Conservation (phyloP, 2,888 invertebrate genomes). For the Cheilosia impressa region DNA sequence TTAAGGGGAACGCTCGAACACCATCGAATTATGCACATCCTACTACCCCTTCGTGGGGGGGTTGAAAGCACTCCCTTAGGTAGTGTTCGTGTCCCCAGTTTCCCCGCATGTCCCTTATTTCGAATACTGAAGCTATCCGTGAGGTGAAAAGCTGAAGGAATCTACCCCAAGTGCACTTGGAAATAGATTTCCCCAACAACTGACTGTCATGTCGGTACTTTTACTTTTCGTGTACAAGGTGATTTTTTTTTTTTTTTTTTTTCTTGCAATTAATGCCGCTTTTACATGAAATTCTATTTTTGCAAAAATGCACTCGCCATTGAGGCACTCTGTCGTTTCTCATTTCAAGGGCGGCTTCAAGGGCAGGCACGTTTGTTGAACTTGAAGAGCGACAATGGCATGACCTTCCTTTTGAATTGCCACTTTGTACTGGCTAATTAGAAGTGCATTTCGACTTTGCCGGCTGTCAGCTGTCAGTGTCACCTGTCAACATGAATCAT, state of each 20-base stretch:
- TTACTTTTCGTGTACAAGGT: conserved; percentile 33
- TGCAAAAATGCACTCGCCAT: not conserved
- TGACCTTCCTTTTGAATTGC: conserved; percentile 22
- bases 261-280: conserved; percentile 19
- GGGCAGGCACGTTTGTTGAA: conserved; percentile 61
- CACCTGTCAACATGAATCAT: conserved; percentile 1
- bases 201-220: not conserved
- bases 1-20: conserved; percentile 34
- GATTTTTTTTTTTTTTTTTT: not conserved
- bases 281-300: conserved; percentile 58
- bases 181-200: conserved; percentile 5
- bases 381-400: conserved; percentile 42
- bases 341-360: conserved; percentile 1
- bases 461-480: not conserved
- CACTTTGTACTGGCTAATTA: conserved; percentile 21
- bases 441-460: conserved; percentile 1
- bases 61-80: conserved; percentile 16
- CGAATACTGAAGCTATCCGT: not conserved
- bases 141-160: not conserved
- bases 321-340: not conserved
- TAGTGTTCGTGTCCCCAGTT: conserved; percentile 1
- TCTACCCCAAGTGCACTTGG: conserved; percentile 2
- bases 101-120: conserved; percentile 14
- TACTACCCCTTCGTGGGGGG: conserved; percentile 6
- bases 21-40: conserved; percentile 21